Evolutionary conservation across 2,797 vertebrate species (phyloP), one percentile per base, ranked within the genome.

Genomic region (Crocodylus rhombifer): DNA sequence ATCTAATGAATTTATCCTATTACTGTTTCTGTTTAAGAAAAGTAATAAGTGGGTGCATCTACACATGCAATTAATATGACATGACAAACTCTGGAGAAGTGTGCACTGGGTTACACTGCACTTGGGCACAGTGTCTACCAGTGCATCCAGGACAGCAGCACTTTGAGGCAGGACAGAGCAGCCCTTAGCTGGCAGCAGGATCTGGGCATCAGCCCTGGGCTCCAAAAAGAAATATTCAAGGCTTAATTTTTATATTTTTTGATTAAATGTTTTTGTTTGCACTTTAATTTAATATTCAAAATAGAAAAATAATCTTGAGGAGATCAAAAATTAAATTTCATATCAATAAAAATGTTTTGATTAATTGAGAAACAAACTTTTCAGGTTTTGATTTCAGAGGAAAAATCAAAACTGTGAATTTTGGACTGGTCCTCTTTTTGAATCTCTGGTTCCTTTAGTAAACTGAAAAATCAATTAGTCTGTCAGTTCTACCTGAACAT

Each of bases 1-100:
- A 11, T 90, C 94, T 88, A 93, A 94, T 91, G 94, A 77, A 94
- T 92, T 82, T 84, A 30, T 69, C 86, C 86, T 92, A 28, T 84
- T 82, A 80, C 16, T 30, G 17, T 11, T 91, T 82, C 28, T 94
- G 36, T 89, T 93, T 76, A 87, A 95, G 33, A 73, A 84, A 97
- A 94, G 77, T 56, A 93, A 93, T 51, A 9, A 51, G 42, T 51
- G 42, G 42, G 42, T 51, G 42, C 9, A 51, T 51, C 42, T 51
- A 51, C 42, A 51, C 42, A 51, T 51, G 42, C 9, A 51, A 51
- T 51, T 51, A 51, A 51, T 51, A 51, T 51, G 42, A 42, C 9
- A 10, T 51, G 42, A 51, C 42, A 51, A 51, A 51, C 9, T 51
- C 42, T 51, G 42, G 42, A 51, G 42, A 51, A 51, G 10, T 51